Conservation (phyloP, 2,888 invertebrate genomes). For the Atethmia centrago region DNA sequence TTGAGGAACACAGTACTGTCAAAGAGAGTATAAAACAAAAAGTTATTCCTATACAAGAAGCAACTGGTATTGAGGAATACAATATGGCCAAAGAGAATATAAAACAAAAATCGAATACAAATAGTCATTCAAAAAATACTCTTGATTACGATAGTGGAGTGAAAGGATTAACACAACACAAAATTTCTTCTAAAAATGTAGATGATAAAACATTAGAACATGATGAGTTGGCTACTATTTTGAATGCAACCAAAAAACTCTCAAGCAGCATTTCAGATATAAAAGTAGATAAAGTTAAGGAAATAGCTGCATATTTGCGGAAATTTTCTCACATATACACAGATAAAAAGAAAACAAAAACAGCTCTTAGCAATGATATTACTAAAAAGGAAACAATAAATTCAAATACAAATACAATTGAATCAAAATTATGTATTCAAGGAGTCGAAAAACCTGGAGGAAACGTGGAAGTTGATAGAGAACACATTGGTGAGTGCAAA, state of each 20-base stretch:
- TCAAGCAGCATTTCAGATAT: slow-evolving; percentile 43
- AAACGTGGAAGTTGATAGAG: slow-evolving; percentile 23
- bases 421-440: slow-evolving; percentile 79
- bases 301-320: slow-evolving; percentile 71
- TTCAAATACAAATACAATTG: slow-evolving; percentile 58
- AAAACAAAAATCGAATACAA: neutral
- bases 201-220: slow-evolving; percentile 37
- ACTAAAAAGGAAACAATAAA: slow-evolving; percentile 46
- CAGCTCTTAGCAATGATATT: slow-evolving; percentile 22
- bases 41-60: neutral
- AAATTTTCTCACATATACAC: slow-evolving; percentile 62
- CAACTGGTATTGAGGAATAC: neutral
- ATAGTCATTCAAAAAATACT: slow-evolving; percentile 25
- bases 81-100: neutral
- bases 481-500: slow-evolving; percentile 33
- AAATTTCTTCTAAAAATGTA: slow-evolving; percentile 41
- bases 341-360: slow-evolving; percentile 54
- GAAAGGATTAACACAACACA: slow-evolving; percentile 28
- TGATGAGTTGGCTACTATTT: slow-evolving; percentile 42
- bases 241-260: slow-evolving; percentile 46
- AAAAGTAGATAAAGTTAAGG: slow-evolving; percentile 65
- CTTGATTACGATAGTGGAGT: neutral
- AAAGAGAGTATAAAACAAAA: slow-evolving; percentile 15
- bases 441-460: slow-evolving; percentile 86
- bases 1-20: slow-evolving; percentile 21